These are phyloP conservation scores for Auanema freiburgensis DNA, from an alignment of 2,888 invertebrate genomes.

Conservation along the genomic window DNA sequence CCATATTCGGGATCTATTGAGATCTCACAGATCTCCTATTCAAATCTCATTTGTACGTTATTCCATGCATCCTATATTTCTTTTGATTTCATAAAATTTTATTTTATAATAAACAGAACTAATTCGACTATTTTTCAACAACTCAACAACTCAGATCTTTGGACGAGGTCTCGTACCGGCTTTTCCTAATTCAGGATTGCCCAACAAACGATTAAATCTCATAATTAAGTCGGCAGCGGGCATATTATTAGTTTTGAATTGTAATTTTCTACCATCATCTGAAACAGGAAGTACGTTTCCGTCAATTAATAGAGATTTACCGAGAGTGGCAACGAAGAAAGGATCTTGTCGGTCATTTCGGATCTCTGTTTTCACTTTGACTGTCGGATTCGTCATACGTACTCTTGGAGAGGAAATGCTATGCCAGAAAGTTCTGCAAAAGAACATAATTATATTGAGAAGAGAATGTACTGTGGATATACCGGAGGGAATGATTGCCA, in stretches of 20 bases:
- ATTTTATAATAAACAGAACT: conserved; percentile 5
- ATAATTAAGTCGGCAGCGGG: conserved; percentile 54
- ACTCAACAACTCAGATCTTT: conserved; percentile 27
- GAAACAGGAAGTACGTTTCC: conserved; percentile 15
- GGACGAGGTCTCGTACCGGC: conserved; percentile 49
- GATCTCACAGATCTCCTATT: not conserved
- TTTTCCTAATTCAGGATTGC: conserved; percentile 58
- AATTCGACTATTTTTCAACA: conserved; percentile 5
- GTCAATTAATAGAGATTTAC: conserved; percentile 26
- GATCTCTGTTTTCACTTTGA: conserved; percentile 47
- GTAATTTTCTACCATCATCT: conserved; percentile 53
- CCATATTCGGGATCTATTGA: too few species aligned
- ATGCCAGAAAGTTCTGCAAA: conserved; percentile 55
- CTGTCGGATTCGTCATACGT: conserved; percentile 52
- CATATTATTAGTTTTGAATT: conserved; percentile 59
- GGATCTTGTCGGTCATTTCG: conserved; percentile 55
- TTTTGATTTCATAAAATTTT: not conserved
- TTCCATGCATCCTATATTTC: not conserved
- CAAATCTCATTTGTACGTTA: not conserved
- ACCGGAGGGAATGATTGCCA: conserved; percentile 54
- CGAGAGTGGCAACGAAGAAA: conserved; percentile 56
- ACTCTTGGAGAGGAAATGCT: conserved; percentile 51
- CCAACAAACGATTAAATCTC: conserved; percentile 58
- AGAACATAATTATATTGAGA: not conserved
- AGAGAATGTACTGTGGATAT: not conserved